Base-by-base conservation (phyloP, 2,113 vertebrate species). In the Spea bombifrons region DNA sequence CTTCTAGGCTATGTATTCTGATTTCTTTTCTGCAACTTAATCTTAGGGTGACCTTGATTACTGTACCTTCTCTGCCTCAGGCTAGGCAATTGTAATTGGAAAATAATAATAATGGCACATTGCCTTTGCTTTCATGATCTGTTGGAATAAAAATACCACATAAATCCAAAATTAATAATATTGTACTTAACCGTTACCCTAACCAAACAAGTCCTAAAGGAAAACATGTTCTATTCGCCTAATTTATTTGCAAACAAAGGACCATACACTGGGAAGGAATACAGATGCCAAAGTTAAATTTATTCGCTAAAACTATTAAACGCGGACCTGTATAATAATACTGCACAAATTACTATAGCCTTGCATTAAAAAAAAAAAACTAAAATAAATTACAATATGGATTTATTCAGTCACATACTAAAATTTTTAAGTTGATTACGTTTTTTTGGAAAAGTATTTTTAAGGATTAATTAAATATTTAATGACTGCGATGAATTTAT, bases 131-230 rank as follows among this genome's bases (percentile, higher is more conserved):
- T 70, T 61, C 17, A 48, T 57, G 45, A 47, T 49, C 44, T 48
- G 63, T 63, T 71, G 59, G 7, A 78, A 78, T 50, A 61, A 15
- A 47, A 63, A 64, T 9, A 49, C 67, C 44, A n/a, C 47, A 65
- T 64, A 61, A 71, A 61, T 50, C 55, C 46, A 44, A 63, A 45
- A 44, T 71, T 45, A 71, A 71, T 78, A 64, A 13, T 64, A 65
- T 71, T 43, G 4, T 65, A 13, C 47, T 52, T 4, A 77, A 17
- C 30, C 17, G 5, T 16, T 71, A 49, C 16, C 64, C 43, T 9
- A 30, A 59, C 6, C 4, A 16, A 69, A 5, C 10, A 70, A 47
- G 53, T 61, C 16, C 43, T 59, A 13, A 57, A 68, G n/a, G 30
- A 66, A 13, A 44, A 4, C 3, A 45, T 43, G 15, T 67, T 59